Evolutionary conservation across 1,140 invertebrate species (phyloP), one percentile per base, ranked within the genome.

Genomic region (Telenomus remus): DNA sequence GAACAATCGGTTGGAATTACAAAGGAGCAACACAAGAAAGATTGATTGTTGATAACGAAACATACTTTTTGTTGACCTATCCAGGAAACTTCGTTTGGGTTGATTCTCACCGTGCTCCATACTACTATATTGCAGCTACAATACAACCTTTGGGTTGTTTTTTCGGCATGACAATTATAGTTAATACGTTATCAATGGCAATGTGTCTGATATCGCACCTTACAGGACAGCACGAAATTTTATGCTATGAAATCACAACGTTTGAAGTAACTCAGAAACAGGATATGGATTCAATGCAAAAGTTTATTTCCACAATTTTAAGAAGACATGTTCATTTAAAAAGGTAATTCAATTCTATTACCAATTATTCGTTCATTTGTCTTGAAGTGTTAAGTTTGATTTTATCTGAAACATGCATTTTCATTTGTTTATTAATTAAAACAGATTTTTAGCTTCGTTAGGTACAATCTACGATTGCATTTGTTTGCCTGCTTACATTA

Each of bases 291-390:
- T 35, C 15, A 11, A 44, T 19, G 2, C 10, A 61, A 1, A 15
- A 35, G 7, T 9, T 7, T 15, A 9, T 61, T 9, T 8, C 48
- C 33, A 43, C 15, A 44, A 3, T 61, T 13, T 7, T 61, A 12
- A 61, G 51, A 9, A 51, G 50, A 61, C 59, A 61, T 43, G 51
- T 44, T 34, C 48, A 61, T 44, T 44, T 61, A 15, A 51, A 51
- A 1, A 61, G 59, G 59, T 61, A 27, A 61, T 50, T 9, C 14
- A 34, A 35, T 46, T 5, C 5, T 6, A 6, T 6, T 6, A 6
- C 10, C 34, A 6, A 47, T 44, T 27, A 6, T 3, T 27, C 19
- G 19, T 27, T 27, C 19, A 27, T 27, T 27, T 27, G 1, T 27
- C 19, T 27, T n/a, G n/a, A 27, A 27, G 6, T 27, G 19, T n/a